These are phyloP conservation scores for Syngnathus typhle DNA, from an alignment of 2,113 vertebrate species.

Conservation along the genomic window DNA sequence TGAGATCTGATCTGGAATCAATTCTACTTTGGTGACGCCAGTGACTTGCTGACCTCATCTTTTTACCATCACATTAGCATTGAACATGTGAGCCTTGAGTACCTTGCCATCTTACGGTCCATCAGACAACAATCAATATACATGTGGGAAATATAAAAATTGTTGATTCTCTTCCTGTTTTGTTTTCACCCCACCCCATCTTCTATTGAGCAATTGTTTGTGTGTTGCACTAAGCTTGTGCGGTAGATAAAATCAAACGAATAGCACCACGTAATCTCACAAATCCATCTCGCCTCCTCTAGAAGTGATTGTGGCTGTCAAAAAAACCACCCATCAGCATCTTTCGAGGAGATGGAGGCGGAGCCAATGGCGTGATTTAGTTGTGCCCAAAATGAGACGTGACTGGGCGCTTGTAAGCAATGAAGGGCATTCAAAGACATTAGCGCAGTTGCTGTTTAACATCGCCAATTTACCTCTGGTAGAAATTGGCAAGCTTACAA, in stretches of 20 bases:
- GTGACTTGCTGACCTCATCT: constrained; percentile 53
- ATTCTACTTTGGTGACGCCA: constrained; percentile 47
- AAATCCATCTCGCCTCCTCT: not conserved
- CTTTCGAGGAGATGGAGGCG: not conserved
- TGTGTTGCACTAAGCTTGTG: not conserved
- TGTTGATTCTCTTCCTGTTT: constrained; percentile 2
- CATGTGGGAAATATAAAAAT: constrained; percentile 19
- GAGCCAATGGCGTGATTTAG: constrained; percentile 3
- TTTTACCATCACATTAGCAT: constrained; percentile 63
- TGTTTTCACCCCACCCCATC: too few species aligned
- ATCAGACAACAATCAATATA: constrained; percentile 22
- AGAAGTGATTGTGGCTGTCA: not conserved
- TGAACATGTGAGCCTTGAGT: constrained; percentile 42
- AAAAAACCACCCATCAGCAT: constrained; percentile 5
- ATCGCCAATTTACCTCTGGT: not conserved
- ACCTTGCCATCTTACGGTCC: constrained; percentile 11
- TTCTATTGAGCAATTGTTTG: constrained; percentile 11
- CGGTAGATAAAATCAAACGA: constrained; percentile 1
- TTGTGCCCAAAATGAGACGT: not conserved
- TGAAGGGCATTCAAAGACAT: constrained; percentile 5
- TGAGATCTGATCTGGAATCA: constrained; percentile 65
- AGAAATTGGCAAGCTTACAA: not conserved
- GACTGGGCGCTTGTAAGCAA: not conserved
- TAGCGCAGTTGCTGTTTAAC: not conserved
- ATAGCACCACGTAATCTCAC: not conserved